Percentiles rank a stretch among this genome's conserved stretches.
Evolutionary conservation across 2,797 vertebrate genomes (phyloP).

Genomic region (Trematomus bernacchii): DNA sequence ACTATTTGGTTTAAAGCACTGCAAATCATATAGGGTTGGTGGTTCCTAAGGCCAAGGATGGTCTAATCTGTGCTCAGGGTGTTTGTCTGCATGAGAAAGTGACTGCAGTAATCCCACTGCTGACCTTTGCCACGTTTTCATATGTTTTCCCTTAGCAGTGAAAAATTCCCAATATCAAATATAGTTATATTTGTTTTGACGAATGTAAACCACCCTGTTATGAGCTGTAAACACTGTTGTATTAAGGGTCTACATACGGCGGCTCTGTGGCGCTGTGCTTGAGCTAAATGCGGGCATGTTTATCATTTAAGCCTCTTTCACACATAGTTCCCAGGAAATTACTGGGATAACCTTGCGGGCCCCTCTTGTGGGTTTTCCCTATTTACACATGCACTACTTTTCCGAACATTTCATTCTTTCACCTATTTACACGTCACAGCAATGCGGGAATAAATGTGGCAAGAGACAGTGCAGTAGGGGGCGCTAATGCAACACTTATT

Average conservation of each 20-base stretch:
- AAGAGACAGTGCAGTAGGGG: too few relatives aligned
- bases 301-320: not conserved
- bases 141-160: not conserved
- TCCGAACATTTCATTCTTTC: too few relatives aligned
- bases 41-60: conserved; percentile 1
- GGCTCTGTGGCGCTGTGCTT: not conserved
- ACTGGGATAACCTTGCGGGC: too few relatives aligned
- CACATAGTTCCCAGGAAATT: too few relatives aligned
- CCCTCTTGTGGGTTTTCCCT: too few relatives aligned
- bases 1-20: conserved; percentile 16
- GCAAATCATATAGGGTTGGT: not conserved
- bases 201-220: too few relatives aligned
- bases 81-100: conserved; percentile 22
- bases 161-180: not conserved
- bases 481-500: too few relatives aligned
- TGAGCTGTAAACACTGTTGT: not conserved
- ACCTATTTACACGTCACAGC: too few relatives aligned
- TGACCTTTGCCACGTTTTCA: not conserved
- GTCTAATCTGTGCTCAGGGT: conserved; percentile 1
- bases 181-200: not conserved
- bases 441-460: too few relatives aligned
- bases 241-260: not conserved
- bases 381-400: too few relatives aligned
- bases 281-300: not conserved
- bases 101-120: not conserved